phyloP scores from a whole-genome alignment of 2,797 vertebrate genomes.

The Neosilurus hyrtlii region DNA sequence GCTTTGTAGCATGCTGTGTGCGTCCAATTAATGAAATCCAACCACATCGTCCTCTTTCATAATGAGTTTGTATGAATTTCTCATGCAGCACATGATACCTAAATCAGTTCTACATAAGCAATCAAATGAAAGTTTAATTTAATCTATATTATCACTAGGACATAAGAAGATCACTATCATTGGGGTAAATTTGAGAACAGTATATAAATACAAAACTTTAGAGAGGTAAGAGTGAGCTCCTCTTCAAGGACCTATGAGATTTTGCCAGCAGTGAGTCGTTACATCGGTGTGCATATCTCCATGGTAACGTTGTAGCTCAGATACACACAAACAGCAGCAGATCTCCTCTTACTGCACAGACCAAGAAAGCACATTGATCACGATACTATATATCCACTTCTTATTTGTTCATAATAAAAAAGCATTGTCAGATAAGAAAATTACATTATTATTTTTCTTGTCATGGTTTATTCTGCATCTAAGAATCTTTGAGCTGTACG shows the following conservation, averaged over 20 bases:
- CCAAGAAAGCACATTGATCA: neutral
- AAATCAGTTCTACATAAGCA: neutral
- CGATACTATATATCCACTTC: neutral
- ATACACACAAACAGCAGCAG: constrained; percentile 24
- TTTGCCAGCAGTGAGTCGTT: constrained; percentile 55
- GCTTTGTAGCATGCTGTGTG: neutral
- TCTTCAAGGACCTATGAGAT: constrained; percentile 52
- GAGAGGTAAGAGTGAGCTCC: constrained; percentile 36
- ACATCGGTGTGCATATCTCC: constrained; percentile 62
- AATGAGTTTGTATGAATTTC: neutral
- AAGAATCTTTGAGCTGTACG: neutral
- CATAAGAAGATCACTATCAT: neutral
- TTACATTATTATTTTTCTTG: neutral
- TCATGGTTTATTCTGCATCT: neutral
- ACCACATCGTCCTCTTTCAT: neutral
- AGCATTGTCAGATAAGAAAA: neutral
- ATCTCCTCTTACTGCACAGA: neutral
- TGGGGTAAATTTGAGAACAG: neutral
- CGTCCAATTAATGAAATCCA: neutral
- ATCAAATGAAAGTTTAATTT: neutral
- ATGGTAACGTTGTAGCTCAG: constrained; percentile 59
- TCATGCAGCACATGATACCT: neutral
- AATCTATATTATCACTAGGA: neutral
- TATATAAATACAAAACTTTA: neutral
- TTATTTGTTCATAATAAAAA: neutral